Base-by-base conservation (phyloP, 2,113 vertebrate species). In the Chiloscyllium plagiosum region DNA sequence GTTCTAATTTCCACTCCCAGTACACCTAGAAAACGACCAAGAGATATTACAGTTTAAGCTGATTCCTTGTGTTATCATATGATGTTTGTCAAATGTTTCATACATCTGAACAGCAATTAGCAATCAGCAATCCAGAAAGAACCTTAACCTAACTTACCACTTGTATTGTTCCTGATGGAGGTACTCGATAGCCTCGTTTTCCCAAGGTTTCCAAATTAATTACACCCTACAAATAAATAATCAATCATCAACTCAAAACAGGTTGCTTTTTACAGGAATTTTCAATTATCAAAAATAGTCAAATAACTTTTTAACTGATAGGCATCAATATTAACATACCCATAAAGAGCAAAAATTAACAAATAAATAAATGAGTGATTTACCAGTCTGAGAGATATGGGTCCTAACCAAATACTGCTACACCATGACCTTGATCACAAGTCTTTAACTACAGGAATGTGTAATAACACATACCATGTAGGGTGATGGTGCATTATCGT, bases 81-180 rank as follows among this genome's bases (percentile, higher is more conserved):
- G 4, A 15, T 92, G 47, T 17, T 15, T 89, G 19, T n/a, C 52
- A 90, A 65, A 66, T 65, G 56, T 24, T 87, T 47, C 52, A 26
- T 61, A 61, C 52, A 33, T 19, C 52, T 90, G 6, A 90, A 15
- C 33, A 93, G 61, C 6, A n/a, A 66, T 93, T 65, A 33, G 4
- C 6, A 66, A 93, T 66, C 20, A 33, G 4, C 6, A 66, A 93
- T 66, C 20, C 33, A 93, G 19, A 66, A 22, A 68, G 17, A 66
- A 97, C 96, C 33, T 96, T 96, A 97, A 96, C 96, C 96, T 97
- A 97, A 98, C 98, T 96, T 97, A 99, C 99, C 99, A 99, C 99
- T 99, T 99, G 99, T 98, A 99, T 99, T 97, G 99, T 99, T 99
- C 99, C 99, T 98, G 99, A 99, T 98, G 99, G 98, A 98, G 99